These are phyloP conservation scores for Myotis findleyi DNA, from an alignment of 2,797 vertebrate genomes.

Conservation along the genomic window DNA sequence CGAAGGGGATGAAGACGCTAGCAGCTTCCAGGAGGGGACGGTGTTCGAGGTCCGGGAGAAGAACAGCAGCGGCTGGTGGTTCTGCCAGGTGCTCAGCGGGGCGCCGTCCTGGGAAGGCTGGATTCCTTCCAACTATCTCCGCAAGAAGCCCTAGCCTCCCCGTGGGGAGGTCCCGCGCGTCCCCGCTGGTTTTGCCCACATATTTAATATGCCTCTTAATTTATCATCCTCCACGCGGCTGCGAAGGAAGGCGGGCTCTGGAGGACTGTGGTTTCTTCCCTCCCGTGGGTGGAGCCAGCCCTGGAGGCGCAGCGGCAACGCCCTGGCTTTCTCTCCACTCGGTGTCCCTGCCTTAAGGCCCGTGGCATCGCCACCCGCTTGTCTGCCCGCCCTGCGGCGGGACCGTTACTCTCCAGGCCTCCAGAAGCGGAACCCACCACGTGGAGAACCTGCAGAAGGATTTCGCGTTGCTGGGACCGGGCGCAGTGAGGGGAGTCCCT, in stretches of 20 bases:
- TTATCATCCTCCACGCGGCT: conserved; percentile 86
- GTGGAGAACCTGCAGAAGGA: not conserved
- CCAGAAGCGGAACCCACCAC: not conserved
- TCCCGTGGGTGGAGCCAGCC: not conserved
- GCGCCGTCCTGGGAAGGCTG: conserved; percentile 94
- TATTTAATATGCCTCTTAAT: conserved; percentile 91
- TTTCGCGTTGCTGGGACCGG: not conserved
- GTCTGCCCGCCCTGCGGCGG: not conserved
- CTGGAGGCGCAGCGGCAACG: not conserved
- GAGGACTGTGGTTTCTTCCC: conserved; percentile 66
- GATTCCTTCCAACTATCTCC: conserved; percentile 99
- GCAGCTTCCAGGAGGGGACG: conserved; percentile 96
- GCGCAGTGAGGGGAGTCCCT: not conserved
- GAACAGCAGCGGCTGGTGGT: conserved; percentile 98
- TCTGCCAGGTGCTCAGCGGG: conserved; percentile 94
- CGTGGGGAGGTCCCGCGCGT: conserved; percentile 6
- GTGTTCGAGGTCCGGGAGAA: conserved; percentile 97
- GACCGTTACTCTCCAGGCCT: not conserved
- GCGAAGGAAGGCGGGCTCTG: conserved; percentile 61
- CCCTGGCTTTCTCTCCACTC: not conserved
- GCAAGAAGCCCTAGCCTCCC: conserved; percentile 93
- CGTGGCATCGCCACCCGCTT: not conserved
- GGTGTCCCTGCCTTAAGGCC: not conserved
- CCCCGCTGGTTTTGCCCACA: conserved; percentile 75
- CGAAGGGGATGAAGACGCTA: conserved; percentile 95